Evolutionary conservation across 92 coral and sea anemone species (phyloP), one percentile per base, ranked within the genome.

Genomic region (Hydrozoanthus gracilis): DNA sequence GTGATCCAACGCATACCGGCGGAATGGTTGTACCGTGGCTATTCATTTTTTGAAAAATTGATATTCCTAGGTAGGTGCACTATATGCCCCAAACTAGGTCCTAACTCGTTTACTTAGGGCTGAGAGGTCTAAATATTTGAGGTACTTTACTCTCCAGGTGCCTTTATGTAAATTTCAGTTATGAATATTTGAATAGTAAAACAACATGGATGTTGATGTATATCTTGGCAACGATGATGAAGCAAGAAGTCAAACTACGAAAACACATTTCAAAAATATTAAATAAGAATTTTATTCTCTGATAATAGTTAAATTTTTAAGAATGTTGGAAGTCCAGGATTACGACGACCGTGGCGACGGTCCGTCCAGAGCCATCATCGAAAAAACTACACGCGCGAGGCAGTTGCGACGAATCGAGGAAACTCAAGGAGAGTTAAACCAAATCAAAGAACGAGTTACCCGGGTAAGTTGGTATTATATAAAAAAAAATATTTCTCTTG

Each of bases 311-410:
- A 46, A 12, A 61, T 79, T 91, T 86, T 47, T 88, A 27, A 83
- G 71, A 62, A 88, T 93, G 86, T 67, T 88, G 4, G 77, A 92
- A 76, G 78, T 86, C 61, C 90, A 87, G 27, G 90, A 86, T 7
- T 88, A 77, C 89, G 76, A 86, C 3, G 91, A 86, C 10, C 75
- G 92, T 15, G 99, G 99, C 50, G 99, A 96, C 83, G 99, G 89
- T 8, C 99, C 99, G 4, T 96, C 99, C 10, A 91, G 92, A 48
- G 97, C 98, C 12, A 88, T 95, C 54, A 87, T 96, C 86, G 94
- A 92, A 70, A 93, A 95, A 52, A 96, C 95, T 67, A 90, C 96
- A 44, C 93, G 94, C 71, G 93, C 95, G 49, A 87, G 92, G 55
- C 94, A 92, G 20, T 46, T 93, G 7, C 90, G 99, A 9, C 89